Conservation (phyloP, 2,797 vertebrate genomes). For the Eupleurogrammus muticus region DNA sequence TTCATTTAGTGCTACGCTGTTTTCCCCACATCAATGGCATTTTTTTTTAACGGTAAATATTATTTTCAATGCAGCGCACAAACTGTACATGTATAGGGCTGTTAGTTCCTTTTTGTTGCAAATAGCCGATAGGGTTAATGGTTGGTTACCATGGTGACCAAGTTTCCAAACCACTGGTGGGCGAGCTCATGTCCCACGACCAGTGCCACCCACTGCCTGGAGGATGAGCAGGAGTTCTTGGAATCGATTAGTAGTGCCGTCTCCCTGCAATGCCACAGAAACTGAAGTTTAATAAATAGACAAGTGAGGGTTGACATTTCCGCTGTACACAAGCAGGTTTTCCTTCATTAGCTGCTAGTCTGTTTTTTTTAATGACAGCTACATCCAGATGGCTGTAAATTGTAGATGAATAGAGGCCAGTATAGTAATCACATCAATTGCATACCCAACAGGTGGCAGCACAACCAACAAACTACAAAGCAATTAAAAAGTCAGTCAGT, state of each 20-base stretch:
- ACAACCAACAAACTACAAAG: constrained; percentile 2
- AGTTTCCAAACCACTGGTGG: constrained; percentile 99
- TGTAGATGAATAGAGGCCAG: not conserved
- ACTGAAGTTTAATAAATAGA: not conserved
- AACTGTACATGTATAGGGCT: not conserved
- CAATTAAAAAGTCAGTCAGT: constrained; percentile 45
- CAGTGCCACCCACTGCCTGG: constrained; percentile 98
- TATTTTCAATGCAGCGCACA: not conserved
- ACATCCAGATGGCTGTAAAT: not conserved
- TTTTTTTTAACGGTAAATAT: not conserved
- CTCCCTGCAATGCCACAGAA: constrained; percentile 85
- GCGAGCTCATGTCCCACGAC: constrained; percentile 98
- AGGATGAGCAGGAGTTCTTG: constrained; percentile 97
- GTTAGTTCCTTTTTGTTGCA: not conserved
- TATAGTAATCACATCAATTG: constrained; percentile 18
- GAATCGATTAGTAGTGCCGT: constrained; percentile 98
- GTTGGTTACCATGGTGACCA: constrained; percentile 96
- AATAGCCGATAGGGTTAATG: not conserved
- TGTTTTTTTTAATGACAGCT: constrained; percentile 15
- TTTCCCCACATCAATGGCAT: not conserved
- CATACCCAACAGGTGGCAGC: constrained; percentile 33
- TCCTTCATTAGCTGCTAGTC: constrained; percentile 4
- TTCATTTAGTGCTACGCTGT: not conserved
- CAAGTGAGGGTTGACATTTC: constrained; percentile 2
- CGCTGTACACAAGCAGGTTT: not conserved